Percentiles rank a stretch among this genome's conserved stretches.
Evolutionary conservation across 2,888 invertebrate species (phyloP).

Genomic region (Eudemis profundana): DNA sequence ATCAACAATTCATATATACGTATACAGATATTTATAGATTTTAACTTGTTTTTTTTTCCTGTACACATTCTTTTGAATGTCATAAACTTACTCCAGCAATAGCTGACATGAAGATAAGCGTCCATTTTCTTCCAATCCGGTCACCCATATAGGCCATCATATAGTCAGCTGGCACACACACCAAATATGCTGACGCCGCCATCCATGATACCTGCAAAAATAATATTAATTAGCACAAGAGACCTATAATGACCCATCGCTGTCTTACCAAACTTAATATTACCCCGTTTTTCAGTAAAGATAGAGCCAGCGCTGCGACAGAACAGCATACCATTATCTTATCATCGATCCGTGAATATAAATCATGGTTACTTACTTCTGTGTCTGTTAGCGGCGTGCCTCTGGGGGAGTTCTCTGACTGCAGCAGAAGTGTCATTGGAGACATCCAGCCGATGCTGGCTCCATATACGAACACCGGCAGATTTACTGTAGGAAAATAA

Average conservation of each 20-base stretch:
- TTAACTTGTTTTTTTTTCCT: too few relatives aligned
- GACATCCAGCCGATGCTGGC: conserved; percentile 84
- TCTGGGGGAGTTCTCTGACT: conserved; percentile 71
- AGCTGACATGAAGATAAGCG: conserved; percentile 63
- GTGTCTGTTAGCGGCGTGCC: conserved; percentile 66
- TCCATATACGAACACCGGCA: conserved; percentile 81
- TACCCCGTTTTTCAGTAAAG: too few relatives aligned
- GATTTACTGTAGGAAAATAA: conserved; percentile 66
- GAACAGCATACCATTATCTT: too few relatives aligned
- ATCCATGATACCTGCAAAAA: conserved; percentile 70
- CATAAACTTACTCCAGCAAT: conserved; percentile 62
- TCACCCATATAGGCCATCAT: conserved; percentile 64
- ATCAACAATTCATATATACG: too few relatives aligned
- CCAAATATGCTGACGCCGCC: conserved; percentile 65
- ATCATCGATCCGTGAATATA: too few relatives aligned
- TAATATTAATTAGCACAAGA: too few relatives aligned
- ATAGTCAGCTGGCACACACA: conserved; percentile 59
- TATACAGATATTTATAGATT: too few relatives aligned
- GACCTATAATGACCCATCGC: too few relatives aligned
- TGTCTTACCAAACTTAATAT: too few relatives aligned
- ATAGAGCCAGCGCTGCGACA: too few relatives aligned
- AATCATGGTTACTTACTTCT: conserved; percentile 61
- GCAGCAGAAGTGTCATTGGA: conserved; percentile 77
- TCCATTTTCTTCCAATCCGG: conserved; percentile 65
- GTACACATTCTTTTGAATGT: too few relatives aligned